Evolutionary conservation across 2,888 invertebrate species (phyloP).

Genomic region (Willowsia nigromaculata): DNA sequence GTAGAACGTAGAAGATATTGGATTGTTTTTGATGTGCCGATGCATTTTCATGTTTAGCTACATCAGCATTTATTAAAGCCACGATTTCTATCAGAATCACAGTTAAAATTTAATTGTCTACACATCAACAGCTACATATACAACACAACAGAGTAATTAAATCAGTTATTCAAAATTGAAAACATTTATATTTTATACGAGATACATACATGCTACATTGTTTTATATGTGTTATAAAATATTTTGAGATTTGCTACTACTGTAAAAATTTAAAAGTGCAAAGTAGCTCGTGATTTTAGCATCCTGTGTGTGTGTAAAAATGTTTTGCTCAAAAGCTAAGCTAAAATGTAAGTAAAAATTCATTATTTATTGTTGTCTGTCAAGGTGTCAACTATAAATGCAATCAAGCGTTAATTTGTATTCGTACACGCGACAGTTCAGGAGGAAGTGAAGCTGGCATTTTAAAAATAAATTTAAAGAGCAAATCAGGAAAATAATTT

Average conservation of each 20-base stretch:
- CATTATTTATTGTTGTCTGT: neutral
- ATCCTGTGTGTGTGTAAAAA: neutral
- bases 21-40: neutral
- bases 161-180: too few relatives aligned
- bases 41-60: neutral
- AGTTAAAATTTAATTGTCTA: too few relatives aligned
- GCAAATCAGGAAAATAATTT: neutral
- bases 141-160: too few relatives aligned
- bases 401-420: neutral
- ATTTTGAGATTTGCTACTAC: neutral
- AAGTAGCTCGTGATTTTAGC: neutral
- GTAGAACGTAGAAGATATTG: neutral
- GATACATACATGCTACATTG: neutral
- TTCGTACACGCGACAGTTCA: neutral
- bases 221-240: neutral
- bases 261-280: neutral
- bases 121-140: too few relatives aligned
- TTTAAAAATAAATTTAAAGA: neutral
- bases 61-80: too few relatives aligned
- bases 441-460: neutral
- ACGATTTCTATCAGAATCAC: too few relatives aligned
- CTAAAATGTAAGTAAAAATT: neutral
- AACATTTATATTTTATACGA: too few relatives aligned
- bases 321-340: neutral
- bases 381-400: neutral